Evolutionary conservation across 2,797 vertebrate species (phyloP).

Genomic region (Hirundo rustica): DNA sequence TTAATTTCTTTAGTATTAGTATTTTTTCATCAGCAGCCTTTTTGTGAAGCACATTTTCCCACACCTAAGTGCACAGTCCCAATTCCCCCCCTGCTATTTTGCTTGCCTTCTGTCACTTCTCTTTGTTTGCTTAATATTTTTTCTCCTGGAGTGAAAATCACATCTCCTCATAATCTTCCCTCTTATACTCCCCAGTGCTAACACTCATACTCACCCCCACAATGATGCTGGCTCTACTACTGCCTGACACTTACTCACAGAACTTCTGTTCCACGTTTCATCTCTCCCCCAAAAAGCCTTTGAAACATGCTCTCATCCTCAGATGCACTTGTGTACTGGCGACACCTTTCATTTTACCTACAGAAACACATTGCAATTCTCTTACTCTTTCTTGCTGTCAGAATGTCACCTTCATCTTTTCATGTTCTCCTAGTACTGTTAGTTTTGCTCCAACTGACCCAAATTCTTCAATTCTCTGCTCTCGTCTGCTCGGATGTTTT

Average conservation of each 20-base stretch:
- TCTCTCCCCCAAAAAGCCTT: not conserved
- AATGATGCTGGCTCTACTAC: not conserved
- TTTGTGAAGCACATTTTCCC: rapidly evolving
- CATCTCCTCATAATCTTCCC: not conserved
- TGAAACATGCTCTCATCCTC: not conserved
- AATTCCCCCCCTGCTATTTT: not conserved
- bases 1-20: not conserved
- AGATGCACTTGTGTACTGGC: not conserved
- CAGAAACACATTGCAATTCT: not conserved
- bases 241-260: not conserved
- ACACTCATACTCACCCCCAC: not conserved
- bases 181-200: not conserved
- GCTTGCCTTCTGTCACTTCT: not conserved
- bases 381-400: not conserved
- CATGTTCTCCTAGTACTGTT: not conserved
- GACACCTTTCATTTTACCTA: not conserved
- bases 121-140: not conserved
- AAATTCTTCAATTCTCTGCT: not conserved
- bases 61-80: not conserved
- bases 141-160: not conserved
- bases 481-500: not conserved
- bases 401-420: not conserved
- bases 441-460: not conserved
- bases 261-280: not conserved
- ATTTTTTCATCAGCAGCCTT: not conserved